Conservation (phyloP, 2,113 vertebrate species). For the Hippocampus guttulatus region DNA sequence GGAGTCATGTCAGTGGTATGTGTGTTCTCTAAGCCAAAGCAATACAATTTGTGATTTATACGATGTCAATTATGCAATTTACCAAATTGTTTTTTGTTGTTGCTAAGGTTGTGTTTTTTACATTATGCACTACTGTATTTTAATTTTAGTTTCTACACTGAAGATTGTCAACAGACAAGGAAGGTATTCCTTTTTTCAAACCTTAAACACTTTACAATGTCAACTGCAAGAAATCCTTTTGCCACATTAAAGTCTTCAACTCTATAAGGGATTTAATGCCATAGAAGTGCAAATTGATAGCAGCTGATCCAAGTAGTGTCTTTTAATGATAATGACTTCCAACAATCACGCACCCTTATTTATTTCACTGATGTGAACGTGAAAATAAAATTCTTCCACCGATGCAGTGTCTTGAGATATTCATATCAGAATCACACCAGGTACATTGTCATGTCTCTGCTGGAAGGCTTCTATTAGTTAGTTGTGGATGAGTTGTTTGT, state of each 20-base stretch:
- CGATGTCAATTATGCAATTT: slow-evolving; percentile 49
- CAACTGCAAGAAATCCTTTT: neutral
- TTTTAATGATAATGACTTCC: neutral
- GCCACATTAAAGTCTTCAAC: neutral
- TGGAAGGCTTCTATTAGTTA: neutral
- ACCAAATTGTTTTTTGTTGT: slow-evolving; percentile 20
- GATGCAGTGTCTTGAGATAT: neutral
- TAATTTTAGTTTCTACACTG: slow-evolving; percentile 47
- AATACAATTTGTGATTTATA: slow-evolving; percentile 68
- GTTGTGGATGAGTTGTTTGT: neutral
- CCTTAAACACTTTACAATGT: neutral
- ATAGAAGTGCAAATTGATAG: neutral
- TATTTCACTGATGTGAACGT: neutral
- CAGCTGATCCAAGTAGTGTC: neutral
- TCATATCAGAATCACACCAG: neutral
- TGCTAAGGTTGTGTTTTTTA: slow-evolving; percentile 42
- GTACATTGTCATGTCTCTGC: neutral
- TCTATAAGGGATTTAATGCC: neutral
- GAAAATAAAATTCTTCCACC: neutral
- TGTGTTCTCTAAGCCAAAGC: slow-evolving; percentile 50
- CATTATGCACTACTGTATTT: slow-evolving; percentile 22
- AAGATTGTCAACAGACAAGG: slow-evolving; percentile 20
- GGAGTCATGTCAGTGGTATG: neutral
- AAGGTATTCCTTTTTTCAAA: slow-evolving; percentile 18
- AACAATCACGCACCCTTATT: neutral